These are phyloP conservation scores for Pseudomyrmex pallidus DNA, from an alignment of 1,140 invertebrate species.

Conservation along the genomic window DNA sequence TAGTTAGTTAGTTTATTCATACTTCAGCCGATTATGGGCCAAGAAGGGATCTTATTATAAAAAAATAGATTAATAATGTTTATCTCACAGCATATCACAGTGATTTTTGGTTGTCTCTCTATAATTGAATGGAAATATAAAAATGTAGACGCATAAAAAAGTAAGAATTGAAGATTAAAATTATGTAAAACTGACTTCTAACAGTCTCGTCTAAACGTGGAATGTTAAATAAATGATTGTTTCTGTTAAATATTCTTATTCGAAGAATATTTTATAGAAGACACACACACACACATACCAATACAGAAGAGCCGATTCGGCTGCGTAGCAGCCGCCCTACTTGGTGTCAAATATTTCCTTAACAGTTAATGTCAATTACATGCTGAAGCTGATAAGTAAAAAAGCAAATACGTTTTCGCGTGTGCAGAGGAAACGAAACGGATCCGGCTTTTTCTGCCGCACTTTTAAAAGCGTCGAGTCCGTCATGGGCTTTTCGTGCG, in stretches of 20 bases:
- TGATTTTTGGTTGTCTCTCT: too few relatives aligned
- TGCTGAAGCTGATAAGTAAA: conserved; percentile 44
- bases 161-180: too few relatives aligned
- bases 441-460: conserved; percentile 50
- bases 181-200: too few relatives aligned
- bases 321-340: background rate
- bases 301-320: background rate
- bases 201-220: too few relatives aligned
- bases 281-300: background rate
- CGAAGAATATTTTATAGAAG: too few relatives aligned
- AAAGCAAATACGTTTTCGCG: conserved; percentile 50
- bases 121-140: background rate
- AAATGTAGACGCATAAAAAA: too few relatives aligned
- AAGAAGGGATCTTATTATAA: too few relatives aligned
- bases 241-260: too few relatives aligned
- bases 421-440: conserved; percentile 52
- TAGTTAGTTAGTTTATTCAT: too few relatives aligned
- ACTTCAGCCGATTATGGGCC: too few relatives aligned
- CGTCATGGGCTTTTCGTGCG: conserved; percentile 58
- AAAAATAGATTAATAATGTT: background rate
- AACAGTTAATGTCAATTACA: conserved; percentile 56
- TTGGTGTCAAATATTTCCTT: conserved; percentile 53
- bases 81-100: background rate
- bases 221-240: too few relatives aligned
- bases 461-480: conserved; percentile 61